Evolutionary conservation across 2,797 vertebrate species (phyloP).

Genomic region (Heterohyrax brucei): DNA sequence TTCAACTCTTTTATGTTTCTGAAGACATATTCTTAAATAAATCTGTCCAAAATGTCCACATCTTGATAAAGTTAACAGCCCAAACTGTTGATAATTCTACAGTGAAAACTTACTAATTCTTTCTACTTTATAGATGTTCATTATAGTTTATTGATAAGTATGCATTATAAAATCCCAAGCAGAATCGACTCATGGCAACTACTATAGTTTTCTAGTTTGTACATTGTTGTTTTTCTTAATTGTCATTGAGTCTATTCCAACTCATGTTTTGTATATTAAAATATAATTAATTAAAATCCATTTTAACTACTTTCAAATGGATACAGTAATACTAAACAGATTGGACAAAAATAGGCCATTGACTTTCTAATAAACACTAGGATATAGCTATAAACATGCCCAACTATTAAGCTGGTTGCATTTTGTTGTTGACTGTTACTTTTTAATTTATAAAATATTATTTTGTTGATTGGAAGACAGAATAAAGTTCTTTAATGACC

Average conservation of each 20-base stretch:
- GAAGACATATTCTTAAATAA: constrained; percentile 3
- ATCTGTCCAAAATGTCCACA: background rate
- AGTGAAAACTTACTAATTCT: constrained; percentile 23
- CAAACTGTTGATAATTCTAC: background rate
- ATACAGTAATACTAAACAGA: background rate
- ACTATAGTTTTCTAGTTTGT: background rate
- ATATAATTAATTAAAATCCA: background rate
- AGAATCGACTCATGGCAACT: background rate
- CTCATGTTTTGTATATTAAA: no score
- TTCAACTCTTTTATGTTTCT: background rate
- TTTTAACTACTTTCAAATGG: constrained; percentile 6
- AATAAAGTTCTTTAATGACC: background rate
- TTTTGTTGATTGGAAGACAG: background rate
- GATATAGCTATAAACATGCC: background rate
- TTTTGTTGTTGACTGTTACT: background rate
- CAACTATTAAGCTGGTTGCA: constrained; percentile 1
- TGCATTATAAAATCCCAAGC: background rate
- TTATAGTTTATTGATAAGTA: background rate
- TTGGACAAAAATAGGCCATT: background rate
- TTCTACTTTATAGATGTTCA: background rate
- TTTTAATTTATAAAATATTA: background rate
- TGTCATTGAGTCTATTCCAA: background rate
- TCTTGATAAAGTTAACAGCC: background rate
- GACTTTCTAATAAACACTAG: background rate
- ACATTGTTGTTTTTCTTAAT: background rate